These are phyloP conservation scores for Rhagologus leucostigma DNA, from an alignment of 2,113 vertebrate species.

Conservation along the genomic window DNA sequence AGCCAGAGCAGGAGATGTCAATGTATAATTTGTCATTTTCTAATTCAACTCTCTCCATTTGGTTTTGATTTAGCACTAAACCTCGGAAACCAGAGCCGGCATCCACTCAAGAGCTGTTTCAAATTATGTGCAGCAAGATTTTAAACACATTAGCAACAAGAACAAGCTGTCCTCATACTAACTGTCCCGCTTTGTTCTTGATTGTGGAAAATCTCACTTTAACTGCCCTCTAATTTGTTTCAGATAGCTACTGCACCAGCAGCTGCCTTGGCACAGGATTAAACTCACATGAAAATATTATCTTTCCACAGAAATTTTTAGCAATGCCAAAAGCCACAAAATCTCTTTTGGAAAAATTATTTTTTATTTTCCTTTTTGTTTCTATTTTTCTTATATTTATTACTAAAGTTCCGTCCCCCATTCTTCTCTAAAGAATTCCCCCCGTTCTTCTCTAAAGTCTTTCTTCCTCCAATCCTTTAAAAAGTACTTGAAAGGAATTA, in stretches of 20 bases:
- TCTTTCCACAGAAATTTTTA: conserved; percentile 77
- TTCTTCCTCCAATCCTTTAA: neutral
- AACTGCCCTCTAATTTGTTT: conserved; percentile 83
- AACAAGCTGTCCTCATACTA: conserved; percentile 83
- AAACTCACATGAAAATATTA: conserved; percentile 73
- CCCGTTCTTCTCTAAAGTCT: neutral
- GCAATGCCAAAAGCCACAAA: conserved; percentile 71
- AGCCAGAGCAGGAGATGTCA: conserved; percentile 49
- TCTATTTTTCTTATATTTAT: neutral
- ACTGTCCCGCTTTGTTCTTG: conserved; percentile 79
- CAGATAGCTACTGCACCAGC: conserved; percentile 81
- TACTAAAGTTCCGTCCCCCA: neutral
- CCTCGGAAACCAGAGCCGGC: conserved; percentile 57
- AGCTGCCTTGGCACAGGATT: conserved; percentile 80
- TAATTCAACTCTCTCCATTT: conserved; percentile 69
- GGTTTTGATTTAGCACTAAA: conserved; percentile 74
- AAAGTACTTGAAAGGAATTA: conserved; percentile 56
- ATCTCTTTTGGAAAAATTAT: conserved; percentile 51
- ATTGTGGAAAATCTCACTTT: conserved; percentile 85
- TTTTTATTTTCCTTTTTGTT: neutral
- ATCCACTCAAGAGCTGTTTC: conserved; percentile 77
- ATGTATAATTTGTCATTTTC: conserved; percentile 72
- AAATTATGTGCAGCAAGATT: conserved; percentile 82
- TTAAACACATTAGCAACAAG: conserved; percentile 86
- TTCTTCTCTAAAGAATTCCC: neutral